Evolutionary conservation across 2,888 invertebrate species (phyloP).

Genomic region (Amphipoea lucens): DNA sequence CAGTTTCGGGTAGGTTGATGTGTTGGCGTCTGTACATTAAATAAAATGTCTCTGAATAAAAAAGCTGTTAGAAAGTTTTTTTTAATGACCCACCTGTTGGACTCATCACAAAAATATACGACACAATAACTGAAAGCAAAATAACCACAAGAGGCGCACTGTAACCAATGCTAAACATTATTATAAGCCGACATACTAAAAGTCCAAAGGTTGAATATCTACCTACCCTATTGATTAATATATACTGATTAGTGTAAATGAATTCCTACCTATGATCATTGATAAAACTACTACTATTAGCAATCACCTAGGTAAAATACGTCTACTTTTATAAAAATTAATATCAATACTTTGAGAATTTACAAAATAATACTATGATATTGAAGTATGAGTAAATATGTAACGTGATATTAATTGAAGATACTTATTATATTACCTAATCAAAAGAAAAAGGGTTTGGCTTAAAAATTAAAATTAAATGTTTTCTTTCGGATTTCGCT

Average conservation of each 20-base stretch:
- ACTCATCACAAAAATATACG: conserved; percentile 75
- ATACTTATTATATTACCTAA: conserved; percentile 57
- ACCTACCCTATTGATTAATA: conserved; percentile 59
- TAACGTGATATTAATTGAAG: conserved; percentile 26
- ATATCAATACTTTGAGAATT: conserved; percentile 6
- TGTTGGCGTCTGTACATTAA: neutral
- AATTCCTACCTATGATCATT: conserved; percentile 7
- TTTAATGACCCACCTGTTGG: conserved; percentile 77
- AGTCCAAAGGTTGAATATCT: conserved; percentile 78
- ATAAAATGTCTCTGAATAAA: neutral
- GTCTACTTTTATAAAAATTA: conserved; percentile 5
- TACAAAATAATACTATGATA: conserved; percentile 17
- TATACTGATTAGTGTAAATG: conserved; percentile 31
- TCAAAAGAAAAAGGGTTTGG: conserved; percentile 38
- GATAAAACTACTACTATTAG: conserved; percentile 3
- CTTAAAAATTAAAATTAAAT: conserved; percentile 44
- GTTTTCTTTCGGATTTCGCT: conserved; percentile 31
- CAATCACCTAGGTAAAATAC: conserved; percentile 14
- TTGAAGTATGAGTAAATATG: conserved; percentile 17
- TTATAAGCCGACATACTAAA: conserved; percentile 65
- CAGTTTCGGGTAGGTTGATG: too few species aligned
- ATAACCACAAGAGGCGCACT: conserved; percentile 71
- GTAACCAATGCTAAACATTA: conserved; percentile 62
- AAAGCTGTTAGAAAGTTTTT: conserved; percentile 20
- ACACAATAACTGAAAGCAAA: conserved; percentile 76